phyloP scores from a whole-genome alignment of 2,797 vertebrate species.

The Aselliscus stoliczkanus region DNA sequence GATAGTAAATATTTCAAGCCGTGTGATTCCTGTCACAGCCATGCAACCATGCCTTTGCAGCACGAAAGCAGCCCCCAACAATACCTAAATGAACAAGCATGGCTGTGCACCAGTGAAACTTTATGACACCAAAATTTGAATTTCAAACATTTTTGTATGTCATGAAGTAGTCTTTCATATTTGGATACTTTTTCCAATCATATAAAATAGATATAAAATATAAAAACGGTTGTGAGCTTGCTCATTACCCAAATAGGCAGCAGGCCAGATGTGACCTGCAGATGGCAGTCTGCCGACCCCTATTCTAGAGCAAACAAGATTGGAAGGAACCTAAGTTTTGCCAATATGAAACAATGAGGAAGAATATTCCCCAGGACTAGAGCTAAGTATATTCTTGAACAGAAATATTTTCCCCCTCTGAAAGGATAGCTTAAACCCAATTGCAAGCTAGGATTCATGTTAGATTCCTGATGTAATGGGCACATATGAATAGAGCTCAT shows the following conservation, averaged over 20 bases:
- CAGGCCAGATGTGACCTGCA: background rate
- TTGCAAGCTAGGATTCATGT: background rate
- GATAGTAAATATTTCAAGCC: background rate
- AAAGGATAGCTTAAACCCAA: background rate
- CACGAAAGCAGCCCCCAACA: background rate
- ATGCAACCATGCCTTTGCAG: background rate
- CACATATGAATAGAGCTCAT: background rate
- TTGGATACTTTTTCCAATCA: background rate
- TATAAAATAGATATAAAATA: background rate
- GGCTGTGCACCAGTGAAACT: background rate
- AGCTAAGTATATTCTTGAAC: background rate
- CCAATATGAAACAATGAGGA: background rate
- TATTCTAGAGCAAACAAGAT: background rate
- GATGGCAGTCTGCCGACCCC: background rate
- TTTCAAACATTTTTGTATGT: background rate
- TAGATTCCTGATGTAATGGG: background rate
- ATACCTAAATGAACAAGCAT: rapidly evolving
- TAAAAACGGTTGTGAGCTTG: background rate
- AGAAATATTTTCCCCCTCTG: background rate
- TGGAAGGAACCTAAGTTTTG: background rate
- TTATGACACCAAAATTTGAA: background rate
- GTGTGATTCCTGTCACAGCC: background rate
- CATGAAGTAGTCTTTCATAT: background rate
- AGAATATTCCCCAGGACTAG: background rate
- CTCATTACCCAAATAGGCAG: background rate